phyloP scores from a whole-genome alignment of 2,113 vertebrate species.

The Gymnarchus niloticus region DNA sequence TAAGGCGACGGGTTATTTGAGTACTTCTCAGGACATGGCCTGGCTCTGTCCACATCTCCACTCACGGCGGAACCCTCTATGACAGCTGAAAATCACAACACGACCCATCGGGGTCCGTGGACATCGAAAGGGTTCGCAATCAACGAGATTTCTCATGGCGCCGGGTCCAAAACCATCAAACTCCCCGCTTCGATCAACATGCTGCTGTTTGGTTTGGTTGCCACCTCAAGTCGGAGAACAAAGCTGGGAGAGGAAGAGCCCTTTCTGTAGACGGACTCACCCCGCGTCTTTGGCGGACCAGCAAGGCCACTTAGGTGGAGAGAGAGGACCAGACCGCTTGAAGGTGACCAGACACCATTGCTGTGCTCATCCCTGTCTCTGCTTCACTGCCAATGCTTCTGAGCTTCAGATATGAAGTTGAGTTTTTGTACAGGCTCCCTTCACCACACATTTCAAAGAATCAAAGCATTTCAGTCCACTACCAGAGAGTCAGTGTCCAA shows the following conservation, averaged over 20 bases:
- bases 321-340: too few relatives aligned
- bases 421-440: too few relatives aligned
- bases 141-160: not conserved
- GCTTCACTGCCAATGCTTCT: too few relatives aligned
- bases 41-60: too few relatives aligned
- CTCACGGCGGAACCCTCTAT: too few relatives aligned
- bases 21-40: not conserved
- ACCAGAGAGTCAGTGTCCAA: not conserved
- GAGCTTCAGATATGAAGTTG: too few relatives aligned
- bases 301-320: too few relatives aligned
- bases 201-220: slow-evolving; percentile 36
- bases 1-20: too few relatives aligned
- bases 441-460: not conserved
- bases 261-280: slow-evolving; percentile 1
- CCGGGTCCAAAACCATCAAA: slow-evolving; percentile 5
- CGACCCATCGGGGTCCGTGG: not conserved
- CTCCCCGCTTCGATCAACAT: slow-evolving; percentile 34
- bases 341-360: too few relatives aligned
- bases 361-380: too few relatives aligned
- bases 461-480: not conserved
- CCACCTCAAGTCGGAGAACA: slow-evolving; percentile 37
- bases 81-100: too few relatives aligned
- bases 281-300: slow-evolving; percentile 35
- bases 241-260: slow-evolving; percentile 26
- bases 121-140: not conserved